Evolutionary conservation across 2,113 vertebrate species (phyloP).

Genomic region (Ibidorhyncha struthersii): DNA sequence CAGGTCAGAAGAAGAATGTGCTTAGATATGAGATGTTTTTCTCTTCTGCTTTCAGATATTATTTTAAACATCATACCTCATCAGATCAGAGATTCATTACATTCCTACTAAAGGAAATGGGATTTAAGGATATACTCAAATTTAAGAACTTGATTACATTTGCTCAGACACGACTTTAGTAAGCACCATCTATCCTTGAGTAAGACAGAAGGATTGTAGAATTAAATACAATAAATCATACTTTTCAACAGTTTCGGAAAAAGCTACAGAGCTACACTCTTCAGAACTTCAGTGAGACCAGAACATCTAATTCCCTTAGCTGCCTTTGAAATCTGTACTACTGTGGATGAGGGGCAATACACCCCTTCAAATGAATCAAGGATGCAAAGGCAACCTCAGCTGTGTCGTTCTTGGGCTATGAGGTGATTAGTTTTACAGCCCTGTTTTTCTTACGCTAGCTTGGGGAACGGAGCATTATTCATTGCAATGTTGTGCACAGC

Average conservation of each 20-base stretch:
- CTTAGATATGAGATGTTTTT: background rate
- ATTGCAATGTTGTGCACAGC: background rate
- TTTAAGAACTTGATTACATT: conserved; percentile 21
- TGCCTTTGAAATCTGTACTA: background rate
- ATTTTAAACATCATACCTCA: background rate
- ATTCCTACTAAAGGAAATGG: background rate
- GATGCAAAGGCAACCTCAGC: background rate
- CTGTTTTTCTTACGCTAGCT: background rate
- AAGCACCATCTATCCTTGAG: background rate
- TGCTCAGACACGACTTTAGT: background rate
- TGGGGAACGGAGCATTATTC: background rate
- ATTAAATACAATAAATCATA: background rate
- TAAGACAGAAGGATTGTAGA: background rate
- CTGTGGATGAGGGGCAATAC: background rate
- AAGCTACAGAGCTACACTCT: background rate
- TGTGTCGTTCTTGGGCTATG: background rate
- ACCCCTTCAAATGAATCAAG: background rate
- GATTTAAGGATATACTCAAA: background rate
- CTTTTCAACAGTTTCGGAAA: background rate
- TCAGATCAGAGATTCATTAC: background rate
- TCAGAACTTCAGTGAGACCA: background rate
- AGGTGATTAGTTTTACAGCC: conserved; percentile 13
- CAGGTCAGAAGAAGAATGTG: background rate
- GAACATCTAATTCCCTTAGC: background rate
- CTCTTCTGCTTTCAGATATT: background rate